Conservation (phyloP, 1,140 invertebrate genomes). For the Globodera ellingtonae region DNA sequence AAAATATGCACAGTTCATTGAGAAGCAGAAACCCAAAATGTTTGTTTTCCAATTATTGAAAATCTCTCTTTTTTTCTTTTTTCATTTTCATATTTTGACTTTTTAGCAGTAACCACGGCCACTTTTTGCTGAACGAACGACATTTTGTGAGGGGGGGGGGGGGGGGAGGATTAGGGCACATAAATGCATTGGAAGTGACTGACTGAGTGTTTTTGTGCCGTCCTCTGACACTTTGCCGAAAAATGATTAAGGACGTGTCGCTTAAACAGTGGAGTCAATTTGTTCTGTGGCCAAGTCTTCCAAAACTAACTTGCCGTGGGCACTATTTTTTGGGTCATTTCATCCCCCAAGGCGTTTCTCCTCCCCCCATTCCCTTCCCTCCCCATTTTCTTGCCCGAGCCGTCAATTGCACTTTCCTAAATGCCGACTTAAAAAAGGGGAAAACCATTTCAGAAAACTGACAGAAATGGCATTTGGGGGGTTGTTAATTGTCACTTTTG, state of each 20-base stretch:
- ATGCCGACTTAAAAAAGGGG: neutral
- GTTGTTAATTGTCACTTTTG: neutral
- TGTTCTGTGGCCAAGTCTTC: neutral
- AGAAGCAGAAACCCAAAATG: too few species aligned
- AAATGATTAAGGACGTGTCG: constrained; percentile 10
- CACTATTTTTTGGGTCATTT: neutral
- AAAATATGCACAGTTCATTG: too few species aligned
- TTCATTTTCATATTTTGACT: neutral
- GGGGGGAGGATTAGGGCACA: neutral
- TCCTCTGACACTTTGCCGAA: neutral
- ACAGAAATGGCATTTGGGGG: neutral
- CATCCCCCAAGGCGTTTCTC: neutral
- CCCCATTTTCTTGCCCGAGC: neutral
- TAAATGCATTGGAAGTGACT: neutral
- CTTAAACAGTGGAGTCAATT: neutral
- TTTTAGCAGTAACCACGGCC: neutral
- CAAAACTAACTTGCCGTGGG: neutral
- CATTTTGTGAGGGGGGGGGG: neutral
- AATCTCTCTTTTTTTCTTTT: neutral
- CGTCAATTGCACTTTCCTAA: constrained; percentile 6
- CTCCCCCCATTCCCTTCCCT: neutral
- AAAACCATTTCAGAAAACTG: neutral
- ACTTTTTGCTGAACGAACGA: neutral
- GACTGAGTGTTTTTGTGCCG: neutral
- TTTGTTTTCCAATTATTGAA: neutral